Base-by-base conservation (phyloP, 2,113 vertebrate species). In the Probosciger aterrimus region DNA sequence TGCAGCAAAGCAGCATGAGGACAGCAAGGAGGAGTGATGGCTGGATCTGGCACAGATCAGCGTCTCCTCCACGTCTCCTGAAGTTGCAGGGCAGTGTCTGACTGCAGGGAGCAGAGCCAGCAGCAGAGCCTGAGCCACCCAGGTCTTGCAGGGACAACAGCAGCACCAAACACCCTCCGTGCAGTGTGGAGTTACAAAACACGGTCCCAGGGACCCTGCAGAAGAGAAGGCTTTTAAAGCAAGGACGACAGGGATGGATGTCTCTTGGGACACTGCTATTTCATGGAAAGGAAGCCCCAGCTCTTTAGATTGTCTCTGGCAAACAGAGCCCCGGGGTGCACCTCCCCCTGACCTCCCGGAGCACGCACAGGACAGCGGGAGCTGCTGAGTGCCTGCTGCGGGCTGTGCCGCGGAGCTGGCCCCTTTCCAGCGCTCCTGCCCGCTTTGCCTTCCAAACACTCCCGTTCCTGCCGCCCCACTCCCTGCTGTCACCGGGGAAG, bases 211-310 rank as follows among this genome's bases (percentile, higher is more conserved):
- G 30, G 43, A 18, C 19, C 3, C 41, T 1, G 9, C 53, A 69
- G 57, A 59, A 41, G 28, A 73, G 31, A 28, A 55, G 9, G 28
- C 43, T 67, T 86, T 75, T 60, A 60, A 65, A 91, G 49, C 30
- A 33, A 59, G 20, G 18, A 62, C 14, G 5, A 9, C 59, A 60
- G 63, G 41, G 35, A 16, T 3, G 23, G 71, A 18, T 6, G 1
- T n/a, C 47, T 55, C 39, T 20, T 30, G 63, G 19, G 43, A n/a
- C 57, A 14, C 19, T 0, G 9, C 75, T 75, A 1, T 75, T 85
- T 68, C 62, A 19, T 0, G n/a, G 31, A 41, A 35, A 30, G 6
- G n/a, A 59, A 64, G 44, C 52, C 2, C 6, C 6, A 2, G 7
- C 25, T 78, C 31, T 17, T 53, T 8, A 5, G 30, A 6, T 13